phyloP scores from a whole-genome alignment of 2,797 vertebrate species.

The Podargus strigoides region DNA sequence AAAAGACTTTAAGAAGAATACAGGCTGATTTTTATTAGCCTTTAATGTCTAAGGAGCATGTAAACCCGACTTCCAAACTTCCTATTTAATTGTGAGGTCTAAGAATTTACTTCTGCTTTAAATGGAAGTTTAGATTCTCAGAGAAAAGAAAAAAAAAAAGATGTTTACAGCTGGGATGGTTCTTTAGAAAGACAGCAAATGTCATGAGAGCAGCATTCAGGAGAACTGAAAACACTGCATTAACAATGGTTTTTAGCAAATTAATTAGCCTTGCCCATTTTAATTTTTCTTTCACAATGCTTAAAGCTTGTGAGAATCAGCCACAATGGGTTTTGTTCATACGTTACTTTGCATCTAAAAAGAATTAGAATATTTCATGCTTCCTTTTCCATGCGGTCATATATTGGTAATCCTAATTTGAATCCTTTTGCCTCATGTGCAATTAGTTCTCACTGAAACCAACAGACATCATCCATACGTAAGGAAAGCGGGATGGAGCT shows the following conservation, averaged over 20 bases:
- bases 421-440: slow-evolving; percentile 12
- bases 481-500: slow-evolving; percentile 17
- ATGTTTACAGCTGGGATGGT: slow-evolving; percentile 28
- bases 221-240: slow-evolving; percentile 34
- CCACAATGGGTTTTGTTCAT: slow-evolving; percentile 53
- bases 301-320: slow-evolving; percentile 46
- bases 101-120: slow-evolving; percentile 2
- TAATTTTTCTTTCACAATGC: slow-evolving; percentile 51
- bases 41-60: neutral
- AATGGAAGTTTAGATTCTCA: slow-evolving; percentile 4
- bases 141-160: neutral
- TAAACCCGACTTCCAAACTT: neutral
- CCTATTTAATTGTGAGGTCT: neutral
- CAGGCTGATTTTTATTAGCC: neutral
- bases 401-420: slow-evolving; percentile 52
- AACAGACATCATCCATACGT: neutral
- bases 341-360: slow-evolving; percentile 63
- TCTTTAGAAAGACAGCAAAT: slow-evolving; percentile 53
- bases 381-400: slow-evolving; percentile 42
- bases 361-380: slow-evolving; percentile 55
- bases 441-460: slow-evolving; percentile 39
- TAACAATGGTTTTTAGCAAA: slow-evolving; percentile 62
- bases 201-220: slow-evolving; percentile 47
- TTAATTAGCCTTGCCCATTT: slow-evolving; percentile 59
- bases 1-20: neutral